A percentile compares a stretch with the other conserved stretches of the same genome.
phyloP scores from a whole-genome alignment of 2,113 vertebrate genomes.

The Sturnus vulgaris region DNA sequence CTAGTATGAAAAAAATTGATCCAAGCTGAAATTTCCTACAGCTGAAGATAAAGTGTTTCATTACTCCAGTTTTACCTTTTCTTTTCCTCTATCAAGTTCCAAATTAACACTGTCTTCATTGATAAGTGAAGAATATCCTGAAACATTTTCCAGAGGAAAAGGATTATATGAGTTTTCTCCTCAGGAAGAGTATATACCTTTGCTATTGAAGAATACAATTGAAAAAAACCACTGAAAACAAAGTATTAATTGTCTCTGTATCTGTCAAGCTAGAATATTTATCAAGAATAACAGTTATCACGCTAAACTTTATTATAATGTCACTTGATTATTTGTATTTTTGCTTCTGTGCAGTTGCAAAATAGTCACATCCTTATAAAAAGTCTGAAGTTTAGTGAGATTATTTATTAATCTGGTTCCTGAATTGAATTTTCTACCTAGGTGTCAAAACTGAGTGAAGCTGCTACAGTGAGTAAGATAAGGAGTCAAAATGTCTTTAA shows the following conservation, averaged over 20 bases:
- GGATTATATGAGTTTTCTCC: background rate
- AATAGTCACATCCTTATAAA: background rate
- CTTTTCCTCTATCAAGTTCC: background rate
- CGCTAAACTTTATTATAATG: background rate
- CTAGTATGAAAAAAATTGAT: background rate
- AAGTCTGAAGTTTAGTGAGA: background rate
- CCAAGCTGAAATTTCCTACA: background rate
- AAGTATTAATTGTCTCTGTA: background rate
- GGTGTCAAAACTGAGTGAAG: background rate
- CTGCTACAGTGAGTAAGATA: background rate
- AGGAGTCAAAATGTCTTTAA: background rate
- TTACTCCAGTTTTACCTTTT: background rate
- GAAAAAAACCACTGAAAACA: background rate
- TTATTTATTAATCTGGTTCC: background rate
- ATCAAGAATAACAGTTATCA: background rate
- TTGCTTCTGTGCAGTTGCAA: background rate
- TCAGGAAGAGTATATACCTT: background rate
- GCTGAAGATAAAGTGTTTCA: background rate
- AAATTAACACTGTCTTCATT: background rate
- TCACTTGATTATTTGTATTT: background rate
- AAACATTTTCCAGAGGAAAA: background rate
- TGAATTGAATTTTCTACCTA: background rate
- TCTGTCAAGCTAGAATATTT: background rate
- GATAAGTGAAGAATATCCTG: background rate
- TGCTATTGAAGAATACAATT: background rate